Base-by-base conservation (phyloP, 2,888 invertebrate species). In the Cephus pygmeus region DNA sequence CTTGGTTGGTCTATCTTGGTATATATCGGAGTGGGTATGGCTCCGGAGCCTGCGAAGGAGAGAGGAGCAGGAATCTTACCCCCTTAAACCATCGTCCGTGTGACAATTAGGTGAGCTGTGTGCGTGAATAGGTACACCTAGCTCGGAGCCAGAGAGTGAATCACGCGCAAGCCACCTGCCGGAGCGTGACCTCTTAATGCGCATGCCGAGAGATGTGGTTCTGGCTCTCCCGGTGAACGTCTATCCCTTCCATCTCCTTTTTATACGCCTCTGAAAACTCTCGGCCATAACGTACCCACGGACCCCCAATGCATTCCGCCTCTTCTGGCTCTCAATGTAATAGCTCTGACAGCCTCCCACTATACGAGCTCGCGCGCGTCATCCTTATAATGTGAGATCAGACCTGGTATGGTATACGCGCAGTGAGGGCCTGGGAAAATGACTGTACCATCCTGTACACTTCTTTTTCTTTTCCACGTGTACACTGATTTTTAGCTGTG, bases 121-220 rank as follows among this genome's bases (percentile, higher is more conserved):
- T 85, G 85, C 83, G 86, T 85, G 87, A 87, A 87, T 87, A 84
- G 84, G 76, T 84, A 76, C 82, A 82, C 79, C 84, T 85, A 85
- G 85, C 80, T 80, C 73, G 79, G 75, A 82, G 82, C 83, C 78
- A 81, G 81, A 85, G 86, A 86, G 86, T 88, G 87, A 89, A 88
- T 89, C 89, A 88, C 88, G 88, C 84, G 87, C 84, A 84, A 85
- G 82, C 88, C 89, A 89, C 89, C 89, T 89, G 89, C 89, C 89
- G 86, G 89, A 87, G 86, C 88, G 88, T 87, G 89, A 89, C 88
- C 89, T 88, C 88, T 89, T 89, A 87, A 88, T 89, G 88, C 82
- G 84, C 86, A 84, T 84, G 83, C 85, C 84, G 80, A 76, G 76
- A 79, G 75, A 76, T 73, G 76, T 76, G 79, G 76, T 76, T 73